These are phyloP conservation scores for Solenopsis fugax DNA, from an alignment of 1,140 invertebrate genomes.

Conservation along the genomic window DNA sequence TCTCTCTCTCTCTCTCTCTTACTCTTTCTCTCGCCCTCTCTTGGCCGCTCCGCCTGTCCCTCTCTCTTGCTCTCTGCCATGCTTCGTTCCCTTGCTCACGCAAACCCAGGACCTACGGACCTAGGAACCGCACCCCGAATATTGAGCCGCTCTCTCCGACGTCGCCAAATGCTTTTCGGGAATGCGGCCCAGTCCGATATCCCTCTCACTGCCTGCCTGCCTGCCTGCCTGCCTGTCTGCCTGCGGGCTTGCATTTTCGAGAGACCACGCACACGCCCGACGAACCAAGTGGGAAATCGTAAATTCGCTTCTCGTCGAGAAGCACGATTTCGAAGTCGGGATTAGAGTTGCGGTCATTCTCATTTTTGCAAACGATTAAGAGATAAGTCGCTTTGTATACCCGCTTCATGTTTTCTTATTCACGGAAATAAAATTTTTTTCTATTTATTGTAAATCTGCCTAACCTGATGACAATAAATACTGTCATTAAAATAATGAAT, in stretches of 20 bases:
- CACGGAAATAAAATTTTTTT: background rate
- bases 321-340: constrained; percentile 41
- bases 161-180: constrained; percentile 79
- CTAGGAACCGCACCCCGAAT: constrained; percentile 85
- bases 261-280: constrained; percentile 53
- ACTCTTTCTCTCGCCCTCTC: constrained; percentile 20
- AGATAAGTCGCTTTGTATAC: background rate
- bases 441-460: background rate
- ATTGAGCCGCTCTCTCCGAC: constrained; percentile 81
- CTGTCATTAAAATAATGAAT: background rate
- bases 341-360: constrained; percentile 37
- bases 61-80: constrained; percentile 42
- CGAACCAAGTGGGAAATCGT: constrained; percentile 63
- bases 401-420: background rate
- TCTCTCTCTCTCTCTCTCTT: background rate
- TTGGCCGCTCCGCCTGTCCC: constrained; percentile 46
- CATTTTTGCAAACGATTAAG: constrained; percentile 31
- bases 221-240: constrained; percentile 58
- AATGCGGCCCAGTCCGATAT: constrained; percentile 76
- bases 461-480: background rate
- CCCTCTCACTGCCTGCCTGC: constrained; percentile 65
- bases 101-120: constrained; percentile 83
- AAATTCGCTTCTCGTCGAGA: constrained; percentile 54
- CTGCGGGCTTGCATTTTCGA: constrained; percentile 64
- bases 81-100: constrained; percentile 75